Evolutionary conservation across 2,888 invertebrate genomes (phyloP).

Genomic region (Hypolimnas misippus): DNA sequence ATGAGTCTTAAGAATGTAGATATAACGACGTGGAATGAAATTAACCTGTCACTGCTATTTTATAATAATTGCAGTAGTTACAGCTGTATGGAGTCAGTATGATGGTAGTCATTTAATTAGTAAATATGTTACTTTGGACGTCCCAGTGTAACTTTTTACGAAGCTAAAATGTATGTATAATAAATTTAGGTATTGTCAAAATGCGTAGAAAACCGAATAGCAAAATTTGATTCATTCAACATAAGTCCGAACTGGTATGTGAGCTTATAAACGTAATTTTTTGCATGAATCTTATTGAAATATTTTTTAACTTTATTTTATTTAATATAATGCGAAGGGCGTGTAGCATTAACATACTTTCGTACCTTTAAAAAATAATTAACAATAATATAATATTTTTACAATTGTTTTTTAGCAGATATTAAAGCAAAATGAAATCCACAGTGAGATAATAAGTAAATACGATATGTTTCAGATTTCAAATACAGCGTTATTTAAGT

Average conservation of each 20-base stretch:
- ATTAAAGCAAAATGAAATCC: slow-evolving; percentile 11
- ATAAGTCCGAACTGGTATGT: too few relatives aligned
- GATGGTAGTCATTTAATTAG: background rate
- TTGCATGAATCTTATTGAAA: too few relatives aligned
- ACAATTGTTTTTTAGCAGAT: too few relatives aligned
- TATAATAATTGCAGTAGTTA: slow-evolving; percentile 4
- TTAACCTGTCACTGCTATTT: slow-evolving; percentile 31
- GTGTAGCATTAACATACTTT: too few relatives aligned
- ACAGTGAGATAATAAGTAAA: slow-evolving; percentile 28
- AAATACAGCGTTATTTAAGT: slow-evolving; percentile 79
- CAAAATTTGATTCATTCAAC: too few relatives aligned
- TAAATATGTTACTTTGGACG: background rate
- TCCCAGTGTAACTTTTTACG: background rate
- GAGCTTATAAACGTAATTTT: too few relatives aligned
- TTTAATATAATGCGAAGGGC: too few relatives aligned
- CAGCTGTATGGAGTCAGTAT: background rate
- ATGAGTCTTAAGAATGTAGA: slow-evolving; percentile 26
- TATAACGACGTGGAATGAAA: slow-evolving; percentile 20
- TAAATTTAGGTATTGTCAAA: too few relatives aligned
- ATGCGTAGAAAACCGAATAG: too few relatives aligned
- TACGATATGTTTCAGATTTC: slow-evolving; percentile 66
- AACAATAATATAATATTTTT: too few relatives aligned
- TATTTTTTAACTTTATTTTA: too few relatives aligned
- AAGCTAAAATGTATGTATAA: background rate
- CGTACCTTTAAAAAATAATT: too few relatives aligned